Base-by-base conservation (phyloP, 1,140 invertebrate species). In the Drosophila cardini region DNA sequence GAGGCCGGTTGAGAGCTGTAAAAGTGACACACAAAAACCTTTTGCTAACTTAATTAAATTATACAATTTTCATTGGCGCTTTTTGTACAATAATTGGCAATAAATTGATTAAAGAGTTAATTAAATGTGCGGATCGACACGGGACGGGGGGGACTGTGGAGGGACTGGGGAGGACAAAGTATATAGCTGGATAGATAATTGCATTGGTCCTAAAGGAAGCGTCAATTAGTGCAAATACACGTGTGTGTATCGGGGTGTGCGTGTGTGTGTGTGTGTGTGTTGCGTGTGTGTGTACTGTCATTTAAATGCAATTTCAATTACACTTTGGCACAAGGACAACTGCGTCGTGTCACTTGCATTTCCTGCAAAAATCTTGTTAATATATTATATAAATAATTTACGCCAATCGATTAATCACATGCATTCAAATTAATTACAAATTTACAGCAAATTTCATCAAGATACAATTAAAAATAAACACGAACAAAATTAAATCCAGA, bases 41-140 rank as follows among this genome's bases (percentile, higher is more conserved):
- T 86, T 86, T 87, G 72, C 83, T 82, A 86, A 87, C 80, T 86
- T 86, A 86, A 86, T 86, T 86, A 87, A 86, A 87, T 86, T 86
- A 87, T 73, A 82, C 72, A 67, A 86, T 86, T 87, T 86, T 82
- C 83, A 80, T 76, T 83, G 82, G 65, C 83, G 83, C 82, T 86
- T 76, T 86, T 87, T 87, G 82, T 79, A 70, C 63, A 86, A 87
- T 86, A 86, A 86, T 86, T 86, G 83, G 78, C 83, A 86, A 86
- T 86, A 86, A 86, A 86, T 86, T 86, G 78, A 86, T 86, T 86
- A 86, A 86, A 87, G 83, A 78, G 76, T 86, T 84, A 86, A 86
- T 86, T 86, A 86, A 86, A 86, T 68, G 75, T 72, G 64, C 74
- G 81, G 81, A n/a, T n/a, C n/a, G n/a, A n/a, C n/a, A n/a, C n/a